phyloP scores from a whole-genome alignment of 2,113 vertebrate genomes.

The Triplophysa dalaica region DNA sequence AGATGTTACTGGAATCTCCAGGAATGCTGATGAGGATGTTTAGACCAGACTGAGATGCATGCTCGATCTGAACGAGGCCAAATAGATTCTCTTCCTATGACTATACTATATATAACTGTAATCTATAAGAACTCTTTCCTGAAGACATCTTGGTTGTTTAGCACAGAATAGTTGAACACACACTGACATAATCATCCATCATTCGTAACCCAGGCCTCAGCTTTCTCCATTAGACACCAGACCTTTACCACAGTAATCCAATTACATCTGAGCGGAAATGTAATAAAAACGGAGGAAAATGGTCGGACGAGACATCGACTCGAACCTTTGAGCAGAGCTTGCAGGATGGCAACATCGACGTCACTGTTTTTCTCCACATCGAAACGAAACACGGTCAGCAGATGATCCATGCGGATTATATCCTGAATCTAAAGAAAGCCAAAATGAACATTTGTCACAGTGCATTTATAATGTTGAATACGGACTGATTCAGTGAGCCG shows the following conservation, averaged over 20 bases:
- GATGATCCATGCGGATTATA: slow-evolving; percentile 81
- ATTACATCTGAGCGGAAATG: neutral
- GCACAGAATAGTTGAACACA: neutral
- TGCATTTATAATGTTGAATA: too few relatives aligned
- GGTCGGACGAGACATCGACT: neutral
- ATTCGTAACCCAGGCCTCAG: too few relatives aligned
- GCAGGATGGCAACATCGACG: slow-evolving; percentile 91
- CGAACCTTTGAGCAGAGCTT: slow-evolving; percentile 91
- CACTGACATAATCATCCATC: neutral
- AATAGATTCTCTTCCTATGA: neutral
- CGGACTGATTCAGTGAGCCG: too few relatives aligned
- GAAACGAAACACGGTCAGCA: slow-evolving; percentile 87
- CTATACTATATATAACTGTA: too few relatives aligned
- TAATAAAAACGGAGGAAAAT: too few relatives aligned
- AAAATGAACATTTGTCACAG: neutral
- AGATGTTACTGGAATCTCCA: neutral
- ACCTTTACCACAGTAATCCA: neutral
- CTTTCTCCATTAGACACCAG: neutral
- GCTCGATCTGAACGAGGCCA: neutral
- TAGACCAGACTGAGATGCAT: neutral
- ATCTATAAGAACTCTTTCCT: too few relatives aligned
- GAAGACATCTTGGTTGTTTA: neutral
- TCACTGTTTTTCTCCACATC: slow-evolving; percentile 82
- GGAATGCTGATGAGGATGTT: neutral
- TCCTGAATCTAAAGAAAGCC: slow-evolving; percentile 86